Conservation (phyloP, 2,797 vertebrate species). For the Crocidura indochinensis region DNA sequence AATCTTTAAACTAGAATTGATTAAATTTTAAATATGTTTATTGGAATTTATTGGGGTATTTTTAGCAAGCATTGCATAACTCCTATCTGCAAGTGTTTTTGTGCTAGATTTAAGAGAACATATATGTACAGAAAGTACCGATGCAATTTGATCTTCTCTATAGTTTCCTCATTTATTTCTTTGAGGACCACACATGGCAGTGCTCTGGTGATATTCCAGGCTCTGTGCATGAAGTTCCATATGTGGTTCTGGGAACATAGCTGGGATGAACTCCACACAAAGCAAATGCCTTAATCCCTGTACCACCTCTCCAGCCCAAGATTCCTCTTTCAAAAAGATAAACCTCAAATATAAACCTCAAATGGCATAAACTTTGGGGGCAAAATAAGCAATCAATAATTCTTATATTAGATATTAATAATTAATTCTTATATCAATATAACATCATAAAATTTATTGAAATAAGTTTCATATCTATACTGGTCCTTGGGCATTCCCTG, state of each 20-base stretch:
- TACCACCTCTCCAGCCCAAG: no score
- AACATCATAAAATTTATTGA: slow-evolving; percentile 24
- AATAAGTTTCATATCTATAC: slow-evolving; percentile 11
- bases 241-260: no score
- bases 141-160: slow-evolving; percentile 43
- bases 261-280: no score
- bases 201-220: no score
- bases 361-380: background rate
- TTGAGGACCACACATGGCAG: no score
- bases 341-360: background rate
- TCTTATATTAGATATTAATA: background rate
- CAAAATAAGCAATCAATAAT: slow-evolving; percentile 10
- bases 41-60: background rate
- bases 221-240: no score
- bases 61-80: background rate
- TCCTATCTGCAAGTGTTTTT: slow-evolving; percentile 27
- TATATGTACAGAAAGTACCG: slow-evolving; percentile 25
- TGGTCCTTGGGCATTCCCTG: background rate
- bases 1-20: no score
- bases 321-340: no score
- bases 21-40: background rate
- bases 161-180: background rate
- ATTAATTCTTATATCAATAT: slow-evolving; percentile 24
- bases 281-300: no score
- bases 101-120: background rate